Evolutionary conservation across 2,888 invertebrate genomes (phyloP), one percentile per base, ranked within the genome.

Genomic region (Timema podura): DNA sequence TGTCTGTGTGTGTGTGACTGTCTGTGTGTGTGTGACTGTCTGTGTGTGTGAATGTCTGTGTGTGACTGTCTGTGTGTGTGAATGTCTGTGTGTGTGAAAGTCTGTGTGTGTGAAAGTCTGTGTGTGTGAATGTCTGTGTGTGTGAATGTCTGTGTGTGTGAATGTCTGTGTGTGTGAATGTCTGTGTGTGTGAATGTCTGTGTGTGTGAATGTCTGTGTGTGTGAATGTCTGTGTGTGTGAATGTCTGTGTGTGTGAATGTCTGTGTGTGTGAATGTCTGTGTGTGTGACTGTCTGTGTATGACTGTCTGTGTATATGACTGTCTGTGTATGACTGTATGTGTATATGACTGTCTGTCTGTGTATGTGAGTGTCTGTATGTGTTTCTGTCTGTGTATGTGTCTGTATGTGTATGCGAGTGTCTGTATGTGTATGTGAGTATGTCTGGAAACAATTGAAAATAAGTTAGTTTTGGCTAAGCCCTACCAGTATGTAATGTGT

Each of bases 361-460:
- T 61, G 11, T 61, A 15, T 11, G 11, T 61, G 9, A 13, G 11
- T 61, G 64, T 61, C 64, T 61, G 10, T 61, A 10, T 61, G 64
- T 61, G 15, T 61, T 11, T 61, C 64, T 61, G 64, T 61, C 64
- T 61, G 10, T 61, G 15, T 61, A 16, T 61, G n/a, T 13, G n/a
- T 61, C 51, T 49, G 10, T 10, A 10, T 49, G 51, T 49, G 51
- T 49, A n/a, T 11, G 10, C n/a, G 51, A 11, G 51, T 49, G 51
- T 49, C 51, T 49, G 51, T 49, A 10, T 49, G 10, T 49, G 51
- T 49, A 49, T 49, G 51, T 49, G 10, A 11, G 51, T 49, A n/a
- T 49, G 51, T 49, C 30, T 30, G 30, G 30, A 3, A 30, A 30
- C 30, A 30, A 30, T 30, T 30, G 30, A 30, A 30, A 3, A 30